phyloP scores from a whole-genome alignment of 2,797 vertebrate species.

The Rhynchonycteris naso region DNA sequence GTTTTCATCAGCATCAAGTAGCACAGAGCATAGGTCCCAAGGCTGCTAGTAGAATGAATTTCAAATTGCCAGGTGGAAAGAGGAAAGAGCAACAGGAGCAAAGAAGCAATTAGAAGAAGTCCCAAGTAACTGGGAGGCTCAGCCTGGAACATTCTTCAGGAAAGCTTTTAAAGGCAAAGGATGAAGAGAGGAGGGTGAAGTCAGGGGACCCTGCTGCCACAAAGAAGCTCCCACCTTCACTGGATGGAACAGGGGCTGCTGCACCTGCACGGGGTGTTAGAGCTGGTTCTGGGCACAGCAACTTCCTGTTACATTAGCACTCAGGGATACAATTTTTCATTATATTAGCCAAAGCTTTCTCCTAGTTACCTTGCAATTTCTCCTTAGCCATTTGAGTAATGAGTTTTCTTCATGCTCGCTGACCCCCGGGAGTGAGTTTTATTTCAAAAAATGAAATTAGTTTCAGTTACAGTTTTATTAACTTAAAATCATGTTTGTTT shows the following conservation, averaged over 20 bases:
- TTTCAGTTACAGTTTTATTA: too few species aligned
- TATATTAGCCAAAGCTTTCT: not conserved
- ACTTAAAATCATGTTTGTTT: too few species aligned
- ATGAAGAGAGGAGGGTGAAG: not conserved
- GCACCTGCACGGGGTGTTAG: not conserved
- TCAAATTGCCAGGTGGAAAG: not conserved
- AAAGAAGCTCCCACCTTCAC: not conserved
- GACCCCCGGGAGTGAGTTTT: too few species aligned
- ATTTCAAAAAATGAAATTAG: too few species aligned
- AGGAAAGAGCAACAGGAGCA: not conserved
- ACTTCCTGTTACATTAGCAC: not conserved
- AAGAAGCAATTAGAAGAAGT: not conserved
- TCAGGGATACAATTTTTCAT: not conserved
- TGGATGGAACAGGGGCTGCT: not conserved
- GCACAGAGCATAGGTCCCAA: not conserved
- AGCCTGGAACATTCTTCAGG: not conserved
- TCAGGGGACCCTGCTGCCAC: accelerated
- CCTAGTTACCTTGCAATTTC: not conserved
- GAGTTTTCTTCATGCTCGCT: too few species aligned
- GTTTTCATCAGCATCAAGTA: not conserved
- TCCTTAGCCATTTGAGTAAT: not conserved
- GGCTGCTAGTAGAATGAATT: not conserved
- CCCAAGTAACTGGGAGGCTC: not conserved
- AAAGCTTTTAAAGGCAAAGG: not conserved
- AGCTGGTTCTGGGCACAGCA: not conserved